Evolutionary conservation across 2,888 invertebrate genomes (phyloP), one percentile per base, ranked within the genome.

Genomic region (Rhingia rostrata): DNA sequence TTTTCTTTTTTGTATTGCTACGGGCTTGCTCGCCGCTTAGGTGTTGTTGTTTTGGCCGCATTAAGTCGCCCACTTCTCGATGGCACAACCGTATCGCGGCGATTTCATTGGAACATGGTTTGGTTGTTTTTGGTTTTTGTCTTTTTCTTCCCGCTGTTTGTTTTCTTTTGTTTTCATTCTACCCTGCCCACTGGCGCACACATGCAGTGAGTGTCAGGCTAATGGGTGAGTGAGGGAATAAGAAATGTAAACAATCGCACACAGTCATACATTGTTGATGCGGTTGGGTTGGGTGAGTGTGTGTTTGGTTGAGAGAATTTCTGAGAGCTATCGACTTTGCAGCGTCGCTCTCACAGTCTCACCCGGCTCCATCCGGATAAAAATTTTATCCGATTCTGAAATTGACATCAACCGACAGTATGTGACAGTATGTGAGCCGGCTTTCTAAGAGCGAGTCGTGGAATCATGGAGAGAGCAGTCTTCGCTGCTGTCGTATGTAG

Each of bases 41-140:
- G 84, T 84, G 84, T 80, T 84, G 83, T 83, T 83, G 83, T 47
- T 63, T 58, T 70, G 72, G 60, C 41, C 37, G 63, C 69, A 58
- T 58, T 56, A 61, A 61, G 67, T 80, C 84, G 84, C 84, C 80
- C 80, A 78, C 83, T 73, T 73, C 63, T 53, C 41, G 22, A 30
- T 39, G 51, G 39, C 53, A 43, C 54, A 14, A 58, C 12, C 14
- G 69, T 73, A 84, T 49, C 61, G 75, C 80, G 74, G 64, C 84
- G 84, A 70, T 84, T 74, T 84, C 84, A 84, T 84, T 84, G 84
- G 84, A 70, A 84, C 84, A 80, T 61, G 47, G 58, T 66, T 66
- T 12, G 69, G 33, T 74, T 79, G 64, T 58, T 73, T 54, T 73
- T 43, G 51, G 30, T 58, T 60, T 53, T 60, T 37, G 6, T 43